Percentiles rank a stretch among this genome's conserved stretches.
These are phyloP conservation scores for Microcebus griseorufus DNA, from an alignment of 2,113 vertebrate species.

Conservation along the genomic window DNA sequence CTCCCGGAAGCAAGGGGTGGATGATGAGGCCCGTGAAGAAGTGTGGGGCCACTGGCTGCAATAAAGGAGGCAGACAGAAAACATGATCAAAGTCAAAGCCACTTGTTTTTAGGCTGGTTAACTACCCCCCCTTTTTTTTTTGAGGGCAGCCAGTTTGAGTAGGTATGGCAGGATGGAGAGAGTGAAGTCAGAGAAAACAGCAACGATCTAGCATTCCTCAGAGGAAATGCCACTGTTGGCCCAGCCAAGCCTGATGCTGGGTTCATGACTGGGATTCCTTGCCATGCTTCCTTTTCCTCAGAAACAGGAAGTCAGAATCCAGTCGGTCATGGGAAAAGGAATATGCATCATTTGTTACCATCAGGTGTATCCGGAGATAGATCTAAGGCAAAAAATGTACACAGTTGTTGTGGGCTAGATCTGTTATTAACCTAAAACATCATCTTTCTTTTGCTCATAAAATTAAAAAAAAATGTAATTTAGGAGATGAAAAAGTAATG, in stretches of 20 bases:
- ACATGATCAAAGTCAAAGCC: not conserved
- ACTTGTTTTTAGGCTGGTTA: not conserved
- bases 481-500: not conserved
- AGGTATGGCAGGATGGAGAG: not conserved
- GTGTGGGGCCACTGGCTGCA: conserved; percentile 35
- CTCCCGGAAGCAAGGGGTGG: conserved; percentile 50
- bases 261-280: not conserved
- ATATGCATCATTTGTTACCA: not conserved
- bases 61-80: conserved; percentile 24
- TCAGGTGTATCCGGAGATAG: not conserved
- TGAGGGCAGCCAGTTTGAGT: not conserved
- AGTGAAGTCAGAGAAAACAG: not conserved
- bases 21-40: conserved; percentile 61
- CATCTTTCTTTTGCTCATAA: not conserved
- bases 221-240: not conserved
- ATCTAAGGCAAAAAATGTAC: not conserved
- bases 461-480: not conserved
- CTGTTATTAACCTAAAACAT: not conserved
- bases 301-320: not conserved
- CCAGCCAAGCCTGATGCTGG: not conserved
- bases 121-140: not conserved
- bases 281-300: not conserved
- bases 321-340: not conserved
- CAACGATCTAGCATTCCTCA: not conserved
- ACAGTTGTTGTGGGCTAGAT: not conserved